Conservation (phyloP, 2,888 invertebrate genomes). For the Nephrotoma flavescens region DNA sequence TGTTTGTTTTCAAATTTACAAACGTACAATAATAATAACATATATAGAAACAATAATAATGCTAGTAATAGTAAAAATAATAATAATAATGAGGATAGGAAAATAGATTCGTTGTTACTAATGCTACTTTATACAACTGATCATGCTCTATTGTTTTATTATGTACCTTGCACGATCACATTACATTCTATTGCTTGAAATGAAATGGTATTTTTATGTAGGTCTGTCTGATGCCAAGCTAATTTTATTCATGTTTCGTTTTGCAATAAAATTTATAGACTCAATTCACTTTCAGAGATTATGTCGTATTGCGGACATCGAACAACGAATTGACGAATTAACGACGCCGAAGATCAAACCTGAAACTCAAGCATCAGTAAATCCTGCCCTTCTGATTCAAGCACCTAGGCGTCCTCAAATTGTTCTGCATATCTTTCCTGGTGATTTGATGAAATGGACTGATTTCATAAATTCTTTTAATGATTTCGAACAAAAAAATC, state of each 20-base stretch:
- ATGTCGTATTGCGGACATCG: too few relatives aligned
- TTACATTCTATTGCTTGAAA: neutral
- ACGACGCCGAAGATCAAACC: too few relatives aligned
- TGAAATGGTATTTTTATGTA: neutral
- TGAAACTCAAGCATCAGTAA: too few relatives aligned
- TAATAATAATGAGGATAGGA: neutral
- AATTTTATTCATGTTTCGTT: neutral
- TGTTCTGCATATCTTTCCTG: too few relatives aligned
- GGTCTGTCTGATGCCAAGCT: neutral
- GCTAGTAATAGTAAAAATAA: neutral
- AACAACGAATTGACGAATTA: too few relatives aligned
- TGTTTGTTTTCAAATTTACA: conserved; percentile 12
- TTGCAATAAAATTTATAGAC: too few relatives aligned
- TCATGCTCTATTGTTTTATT: conserved; percentile 7
- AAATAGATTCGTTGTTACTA: neutral
- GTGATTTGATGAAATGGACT: too few relatives aligned
- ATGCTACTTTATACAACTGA: neutral
- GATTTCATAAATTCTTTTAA: too few relatives aligned
- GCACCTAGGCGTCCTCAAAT: too few relatives aligned
- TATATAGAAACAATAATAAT: neutral
- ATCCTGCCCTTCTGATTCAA: too few relatives aligned
- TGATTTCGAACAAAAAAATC: too few relatives aligned
- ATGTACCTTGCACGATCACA: neutral
- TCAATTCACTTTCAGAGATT: too few relatives aligned
- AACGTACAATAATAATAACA: neutral